Evolutionary conservation across 1,140 invertebrate species (phyloP).

Genomic region (Hyles euphorbiae): DNA sequence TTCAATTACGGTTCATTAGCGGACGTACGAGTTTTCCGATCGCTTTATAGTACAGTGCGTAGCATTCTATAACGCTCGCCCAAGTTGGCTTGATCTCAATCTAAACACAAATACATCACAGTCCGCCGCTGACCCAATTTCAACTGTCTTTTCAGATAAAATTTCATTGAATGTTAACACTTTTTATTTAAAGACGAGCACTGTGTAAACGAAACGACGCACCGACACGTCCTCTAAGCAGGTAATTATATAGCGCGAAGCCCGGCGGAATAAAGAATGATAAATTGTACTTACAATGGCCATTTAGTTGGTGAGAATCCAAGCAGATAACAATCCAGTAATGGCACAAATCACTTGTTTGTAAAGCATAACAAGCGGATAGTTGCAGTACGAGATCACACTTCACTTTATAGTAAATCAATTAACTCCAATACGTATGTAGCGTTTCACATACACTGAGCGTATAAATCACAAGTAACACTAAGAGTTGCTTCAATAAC

Average conservation of each 20-base stretch:
- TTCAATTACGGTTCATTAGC: too few species aligned
- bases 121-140: slow-evolving; percentile 10
- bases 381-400: slow-evolving; percentile 34
- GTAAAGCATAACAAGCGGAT: slow-evolving; percentile 41
- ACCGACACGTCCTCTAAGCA: neutral
- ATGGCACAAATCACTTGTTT: slow-evolving; percentile 60
- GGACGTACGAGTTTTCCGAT: too few species aligned
- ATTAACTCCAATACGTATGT: slow-evolving; percentile 38
- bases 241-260: neutral
- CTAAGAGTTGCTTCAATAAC: slow-evolving; percentile 48
- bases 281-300: slow-evolving; percentile 52
- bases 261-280: neutral
- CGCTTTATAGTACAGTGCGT: too few species aligned
- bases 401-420: slow-evolving; percentile 48
- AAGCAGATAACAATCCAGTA: slow-evolving; percentile 56
- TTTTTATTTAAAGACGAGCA: neutral
- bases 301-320: slow-evolving; percentile 50
- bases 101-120: slow-evolving; percentile 7
- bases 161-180: slow-evolving; percentile 5
- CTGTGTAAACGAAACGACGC: neutral
- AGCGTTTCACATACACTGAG: slow-evolving; percentile 35
- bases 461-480: slow-evolving; percentile 37
- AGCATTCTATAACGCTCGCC: too few species aligned
- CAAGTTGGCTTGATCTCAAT: slow-evolving; percentile 10
- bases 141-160: slow-evolving; percentile 9